Evolutionary conservation across 2,888 invertebrate genomes (phyloP).

Genomic region (Philhelius pedissequus): DNA sequence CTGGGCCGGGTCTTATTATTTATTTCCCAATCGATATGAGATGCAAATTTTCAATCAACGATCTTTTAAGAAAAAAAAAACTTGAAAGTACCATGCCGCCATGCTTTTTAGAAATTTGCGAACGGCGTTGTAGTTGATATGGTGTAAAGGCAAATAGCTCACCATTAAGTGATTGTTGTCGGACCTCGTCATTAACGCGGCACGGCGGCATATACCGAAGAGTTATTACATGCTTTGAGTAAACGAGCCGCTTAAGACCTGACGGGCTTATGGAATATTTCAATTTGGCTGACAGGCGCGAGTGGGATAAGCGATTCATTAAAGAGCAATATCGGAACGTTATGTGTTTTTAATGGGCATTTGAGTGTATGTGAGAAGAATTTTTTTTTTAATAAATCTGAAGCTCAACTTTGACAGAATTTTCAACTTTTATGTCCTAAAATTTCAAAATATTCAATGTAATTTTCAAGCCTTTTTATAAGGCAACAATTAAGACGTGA

Average conservation of each 20-base stretch:
- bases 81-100: constrained; percentile 53
- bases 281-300: constrained; percentile 51
- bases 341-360: constrained; percentile 28
- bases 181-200: constrained; percentile 56
- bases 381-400: too few relatives aligned
- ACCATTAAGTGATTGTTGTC: constrained; percentile 65
- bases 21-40: constrained; percentile 60
- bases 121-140: background rate
- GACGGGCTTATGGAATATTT: constrained; percentile 53
- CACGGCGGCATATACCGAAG: background rate
- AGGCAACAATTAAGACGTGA: too few relatives aligned
- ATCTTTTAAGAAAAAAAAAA: constrained; percentile 22
- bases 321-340: constrained; percentile 15
- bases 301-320: constrained; percentile 49
- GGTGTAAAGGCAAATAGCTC: constrained; percentile 56
- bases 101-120: constrained; percentile 20
- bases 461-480: too few relatives aligned
- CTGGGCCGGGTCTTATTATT: constrained; percentile 46
- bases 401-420: too few relatives aligned
- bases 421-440: too few relatives aligned
- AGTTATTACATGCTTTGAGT: constrained; percentile 50
- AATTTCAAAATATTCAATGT: too few relatives aligned
- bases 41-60: constrained; percentile 65
- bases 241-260: constrained; percentile 20
- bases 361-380: too few relatives aligned